Conservation (phyloP, 92 coral and sea anemone species). For the Palythoa caribaeorum region DNA sequence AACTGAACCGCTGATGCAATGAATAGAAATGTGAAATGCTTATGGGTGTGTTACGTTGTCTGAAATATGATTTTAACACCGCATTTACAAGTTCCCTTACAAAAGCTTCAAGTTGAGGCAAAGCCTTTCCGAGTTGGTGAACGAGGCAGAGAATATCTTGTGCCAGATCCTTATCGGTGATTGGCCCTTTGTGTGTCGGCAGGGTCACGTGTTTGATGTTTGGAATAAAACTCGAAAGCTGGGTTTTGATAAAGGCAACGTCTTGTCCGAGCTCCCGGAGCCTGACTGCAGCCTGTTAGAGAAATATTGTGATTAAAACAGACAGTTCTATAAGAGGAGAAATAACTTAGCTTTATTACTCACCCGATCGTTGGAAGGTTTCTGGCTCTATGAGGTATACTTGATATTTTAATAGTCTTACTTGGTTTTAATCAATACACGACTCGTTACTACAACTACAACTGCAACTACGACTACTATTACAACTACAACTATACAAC, state of each 20-base stretch:
- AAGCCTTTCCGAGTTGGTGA: conserved; percentile 41
- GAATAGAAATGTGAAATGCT: too few species aligned
- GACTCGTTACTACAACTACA: too few species aligned
- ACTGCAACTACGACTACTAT: too few species aligned
- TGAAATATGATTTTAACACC: background rate
- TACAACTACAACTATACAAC: too few species aligned
- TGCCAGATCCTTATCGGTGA: conserved; percentile 34
- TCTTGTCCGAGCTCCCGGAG: conserved; percentile 35
- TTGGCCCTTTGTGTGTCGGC: conserved; percentile 40
- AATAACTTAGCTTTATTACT: too few species aligned
- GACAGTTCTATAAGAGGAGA: too few species aligned
- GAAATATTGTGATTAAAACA: background rate
- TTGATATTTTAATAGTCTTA: too few species aligned
- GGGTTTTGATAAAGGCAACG: conserved; percentile 33
- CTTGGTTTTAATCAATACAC: too few species aligned
- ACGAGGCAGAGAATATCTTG: conserved; percentile 47
- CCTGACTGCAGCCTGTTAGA: conserved; percentile 23
- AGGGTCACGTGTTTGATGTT: conserved; percentile 40
- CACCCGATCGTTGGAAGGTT: too few species aligned
- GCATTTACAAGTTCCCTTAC: conserved; percentile 10
- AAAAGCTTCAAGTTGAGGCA: conserved; percentile 44
- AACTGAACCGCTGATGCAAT: too few species aligned
- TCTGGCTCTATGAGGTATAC: too few species aligned
- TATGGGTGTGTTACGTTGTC: too few species aligned
- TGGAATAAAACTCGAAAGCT: conserved; percentile 21